A percentile compares a stretch with the other conserved stretches of the same genome.
Evolutionary conservation across 1,140 invertebrate genomes (phyloP).

Genomic region (Macrobrachium nipponense): DNA sequence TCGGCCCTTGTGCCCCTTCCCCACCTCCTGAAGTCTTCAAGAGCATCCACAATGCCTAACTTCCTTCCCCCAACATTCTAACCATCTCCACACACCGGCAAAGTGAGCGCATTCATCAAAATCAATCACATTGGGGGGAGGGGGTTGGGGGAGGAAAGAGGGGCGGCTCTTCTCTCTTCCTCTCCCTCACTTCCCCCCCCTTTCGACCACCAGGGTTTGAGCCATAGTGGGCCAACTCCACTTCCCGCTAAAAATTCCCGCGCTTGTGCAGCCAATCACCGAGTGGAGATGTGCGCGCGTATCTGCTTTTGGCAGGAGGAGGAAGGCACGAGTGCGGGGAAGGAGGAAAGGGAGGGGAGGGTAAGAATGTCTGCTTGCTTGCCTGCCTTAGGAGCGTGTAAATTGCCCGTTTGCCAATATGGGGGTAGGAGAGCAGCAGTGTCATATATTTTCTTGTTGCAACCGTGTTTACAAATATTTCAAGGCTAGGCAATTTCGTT

Average conservation of each 20-base stretch:
- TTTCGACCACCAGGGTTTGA: constrained; percentile 23
- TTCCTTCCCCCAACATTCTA: constrained; percentile 27
- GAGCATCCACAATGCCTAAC: constrained; percentile 45
- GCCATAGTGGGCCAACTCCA: constrained; percentile 53
- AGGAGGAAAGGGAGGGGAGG: too few species aligned
- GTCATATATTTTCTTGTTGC: too few species aligned
- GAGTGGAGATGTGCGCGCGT: constrained; percentile 40
- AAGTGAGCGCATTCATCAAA: constrained; percentile 59
- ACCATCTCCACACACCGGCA: constrained; percentile 52
- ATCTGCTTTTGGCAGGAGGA: constrained; percentile 13
- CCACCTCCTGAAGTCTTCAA: neutral
- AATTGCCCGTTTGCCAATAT: too few species aligned
- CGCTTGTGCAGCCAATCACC: constrained; percentile 43
- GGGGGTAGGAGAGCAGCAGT: too few species aligned
- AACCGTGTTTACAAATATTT: too few species aligned
- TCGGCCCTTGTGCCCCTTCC: neutral
- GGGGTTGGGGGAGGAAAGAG: constrained; percentile 6
- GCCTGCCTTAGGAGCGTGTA: constrained; percentile 9
- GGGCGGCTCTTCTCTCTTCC: constrained; percentile 38
- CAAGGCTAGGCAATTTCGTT: too few species aligned
- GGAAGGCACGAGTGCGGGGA: neutral
- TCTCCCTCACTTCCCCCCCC: too few species aligned
- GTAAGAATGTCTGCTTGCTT: constrained; percentile 5
- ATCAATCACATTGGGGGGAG: constrained; percentile 56
- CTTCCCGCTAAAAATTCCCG: constrained; percentile 47